Percentiles rank a stretch among this genome's conserved stretches.
These are phyloP conservation scores for Otolemur garnettii DNA, from an alignment of 2,113 vertebrate species.

Conservation along the genomic window DNA sequence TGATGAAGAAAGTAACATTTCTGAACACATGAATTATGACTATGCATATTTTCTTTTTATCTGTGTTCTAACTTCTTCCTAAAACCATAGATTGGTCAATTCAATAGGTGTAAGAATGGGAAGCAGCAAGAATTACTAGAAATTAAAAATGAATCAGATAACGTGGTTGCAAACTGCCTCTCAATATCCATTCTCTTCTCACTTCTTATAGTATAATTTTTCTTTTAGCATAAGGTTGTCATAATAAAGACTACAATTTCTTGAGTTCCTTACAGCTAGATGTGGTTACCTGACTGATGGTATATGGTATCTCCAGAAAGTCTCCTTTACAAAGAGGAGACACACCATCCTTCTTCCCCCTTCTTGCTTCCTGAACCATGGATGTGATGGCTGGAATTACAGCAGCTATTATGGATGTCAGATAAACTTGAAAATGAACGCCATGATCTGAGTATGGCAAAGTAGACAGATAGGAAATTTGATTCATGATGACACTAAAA, in stretches of 20 bases:
- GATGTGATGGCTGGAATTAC: not conserved
- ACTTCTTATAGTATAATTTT: not conserved
- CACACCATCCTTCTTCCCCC: not conserved
- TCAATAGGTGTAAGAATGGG: not conserved
- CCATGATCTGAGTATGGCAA: not conserved
- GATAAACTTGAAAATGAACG: conserved; percentile 45
- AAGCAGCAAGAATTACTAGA: not conserved
- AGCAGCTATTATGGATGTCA: not conserved
- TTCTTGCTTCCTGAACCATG: conserved; percentile 4
- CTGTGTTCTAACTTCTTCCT: not conserved
- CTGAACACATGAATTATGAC: not conserved
- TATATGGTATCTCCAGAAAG: conserved; percentile 6
- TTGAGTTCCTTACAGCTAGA: not conserved
- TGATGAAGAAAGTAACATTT: conserved; percentile 53
- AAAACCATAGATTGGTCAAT: not conserved
- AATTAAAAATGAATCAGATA: conserved; percentile 16
- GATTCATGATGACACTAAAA: not conserved
- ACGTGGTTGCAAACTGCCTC: not conserved
- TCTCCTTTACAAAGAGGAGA: conserved; percentile 5
- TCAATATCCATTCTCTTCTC: not conserved
- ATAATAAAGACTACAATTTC: not conserved
- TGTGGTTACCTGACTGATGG: not conserved
- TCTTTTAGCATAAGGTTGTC: not conserved
- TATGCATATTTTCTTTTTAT: conserved; percentile 36
- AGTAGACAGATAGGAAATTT: not conserved